Conservation (phyloP, 1,140 invertebrate genomes). For the Helicoverpa zea region DNA sequence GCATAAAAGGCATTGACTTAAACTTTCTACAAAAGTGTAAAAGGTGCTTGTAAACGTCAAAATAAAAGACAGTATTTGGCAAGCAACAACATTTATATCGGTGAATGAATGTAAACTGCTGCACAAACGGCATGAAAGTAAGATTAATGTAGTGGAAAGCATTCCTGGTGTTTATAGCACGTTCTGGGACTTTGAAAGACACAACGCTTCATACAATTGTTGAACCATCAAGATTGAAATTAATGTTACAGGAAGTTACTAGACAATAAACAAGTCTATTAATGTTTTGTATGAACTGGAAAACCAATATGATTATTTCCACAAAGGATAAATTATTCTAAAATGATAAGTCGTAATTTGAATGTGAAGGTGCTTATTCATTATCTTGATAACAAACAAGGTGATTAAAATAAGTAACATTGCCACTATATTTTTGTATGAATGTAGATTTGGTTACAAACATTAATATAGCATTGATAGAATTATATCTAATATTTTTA, state of each 20-base stretch:
- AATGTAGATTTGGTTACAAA: constrained; percentile 20
- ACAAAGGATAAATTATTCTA: no score
- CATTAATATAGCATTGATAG: constrained; percentile 35
- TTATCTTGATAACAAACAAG: neutral
- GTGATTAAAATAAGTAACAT: constrained; percentile 21
- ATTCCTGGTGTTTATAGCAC: constrained; percentile 22
- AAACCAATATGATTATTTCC: no score
- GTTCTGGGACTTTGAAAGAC: constrained; percentile 4
- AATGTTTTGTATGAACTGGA: no score
- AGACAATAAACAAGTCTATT: no score
- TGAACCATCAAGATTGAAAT: no score
- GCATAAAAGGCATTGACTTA: no score
- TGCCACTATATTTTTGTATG: constrained; percentile 10
- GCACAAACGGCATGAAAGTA: constrained; percentile 12
- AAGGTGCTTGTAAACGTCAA: neutral
- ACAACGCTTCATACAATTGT: neutral
- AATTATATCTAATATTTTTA: constrained; percentile 50
- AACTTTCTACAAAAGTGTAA: neutral
- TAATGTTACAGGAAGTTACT: no score
- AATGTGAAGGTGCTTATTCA: constrained; percentile 4
- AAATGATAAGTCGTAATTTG: constrained; percentile 16
- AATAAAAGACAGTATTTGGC: neutral
- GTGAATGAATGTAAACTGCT: neutral
- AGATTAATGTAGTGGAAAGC: constrained; percentile 28
- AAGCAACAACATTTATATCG: neutral